Evolutionary conservation across 1,140 invertebrate species (phyloP).

Genomic region (Zaprionus lachaisei): DNA sequence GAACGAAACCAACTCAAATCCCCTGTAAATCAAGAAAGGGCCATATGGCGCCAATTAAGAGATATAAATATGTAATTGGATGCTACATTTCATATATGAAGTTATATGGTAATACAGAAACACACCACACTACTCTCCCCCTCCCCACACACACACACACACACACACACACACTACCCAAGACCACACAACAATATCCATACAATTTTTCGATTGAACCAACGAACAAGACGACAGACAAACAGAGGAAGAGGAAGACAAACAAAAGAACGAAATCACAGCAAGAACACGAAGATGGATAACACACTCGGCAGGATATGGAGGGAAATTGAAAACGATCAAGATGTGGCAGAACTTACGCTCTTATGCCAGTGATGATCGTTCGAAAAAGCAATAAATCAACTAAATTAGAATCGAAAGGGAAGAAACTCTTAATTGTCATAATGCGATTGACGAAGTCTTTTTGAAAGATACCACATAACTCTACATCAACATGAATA

Average conservation of each 20-base stretch:
- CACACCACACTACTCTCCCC: constrained; percentile 6
- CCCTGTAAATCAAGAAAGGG: constrained; percentile 2
- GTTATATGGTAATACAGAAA: not conserved
- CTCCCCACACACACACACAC: not conserved
- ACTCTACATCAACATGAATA: constrained; percentile 5
- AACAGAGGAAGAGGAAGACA: not conserved
- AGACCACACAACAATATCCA: not conserved
- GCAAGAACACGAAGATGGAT: not conserved
- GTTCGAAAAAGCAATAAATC: not conserved
- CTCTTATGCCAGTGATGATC: not conserved
- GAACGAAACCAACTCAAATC: constrained; percentile 6
- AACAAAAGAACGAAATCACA: not conserved
- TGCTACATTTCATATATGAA: not conserved
- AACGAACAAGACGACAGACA: not conserved
- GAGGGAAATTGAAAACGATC: not conserved
- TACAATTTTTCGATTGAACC: not conserved
- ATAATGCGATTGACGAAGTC: constrained; percentile 7
- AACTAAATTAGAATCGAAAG: not conserved
- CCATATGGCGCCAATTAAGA: not conserved
- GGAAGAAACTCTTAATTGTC: not conserved
- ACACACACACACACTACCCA: not conserved
- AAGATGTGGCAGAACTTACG: not conserved
- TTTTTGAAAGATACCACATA: not conserved
- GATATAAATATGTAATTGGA: constrained; percentile 6
- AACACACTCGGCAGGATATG: not conserved